phyloP scores from a whole-genome alignment of 2,797 vertebrate genomes.

The Poliocrania exsul region DNA sequence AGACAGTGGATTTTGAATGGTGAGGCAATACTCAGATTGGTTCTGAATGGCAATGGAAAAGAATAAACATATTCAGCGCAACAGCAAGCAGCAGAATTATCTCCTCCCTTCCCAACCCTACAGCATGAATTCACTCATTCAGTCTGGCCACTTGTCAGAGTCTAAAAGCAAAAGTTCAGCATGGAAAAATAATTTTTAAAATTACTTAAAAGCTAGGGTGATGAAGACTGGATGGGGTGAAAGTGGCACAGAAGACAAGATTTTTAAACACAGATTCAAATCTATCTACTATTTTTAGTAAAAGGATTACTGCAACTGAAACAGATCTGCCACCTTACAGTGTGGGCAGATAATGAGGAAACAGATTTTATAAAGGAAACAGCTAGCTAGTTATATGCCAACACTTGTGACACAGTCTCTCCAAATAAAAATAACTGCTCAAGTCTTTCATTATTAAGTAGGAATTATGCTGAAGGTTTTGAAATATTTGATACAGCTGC shows the following conservation, averaged over 20 bases:
- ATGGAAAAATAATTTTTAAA: not conserved
- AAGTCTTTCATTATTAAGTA: not conserved
- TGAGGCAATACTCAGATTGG: not conserved
- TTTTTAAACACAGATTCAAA: not conserved
- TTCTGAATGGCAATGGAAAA: not conserved
- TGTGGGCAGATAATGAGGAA: not conserved
- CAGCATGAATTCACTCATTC: not conserved
- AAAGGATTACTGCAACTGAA: not conserved
- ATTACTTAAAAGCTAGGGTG: not conserved
- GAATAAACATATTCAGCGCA: not conserved
- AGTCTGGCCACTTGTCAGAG: not conserved
- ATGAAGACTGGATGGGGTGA: not conserved
- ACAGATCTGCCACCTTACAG: not conserved
- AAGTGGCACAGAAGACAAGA: not conserved
- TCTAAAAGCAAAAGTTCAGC: not conserved
- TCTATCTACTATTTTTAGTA: not conserved
- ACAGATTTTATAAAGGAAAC: not conserved
- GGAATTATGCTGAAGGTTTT: not conserved
- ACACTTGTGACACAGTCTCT: not conserved
- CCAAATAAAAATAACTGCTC: not conserved
- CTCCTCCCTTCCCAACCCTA: not conserved
- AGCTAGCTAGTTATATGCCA: not conserved
- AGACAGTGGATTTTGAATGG: not conserved
- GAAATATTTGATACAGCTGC: not conserved
- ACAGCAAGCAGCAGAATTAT: not conserved